These are phyloP conservation scores for Pelusios castaneus DNA, from an alignment of 2,113 vertebrate species.

Conservation along the genomic window DNA sequence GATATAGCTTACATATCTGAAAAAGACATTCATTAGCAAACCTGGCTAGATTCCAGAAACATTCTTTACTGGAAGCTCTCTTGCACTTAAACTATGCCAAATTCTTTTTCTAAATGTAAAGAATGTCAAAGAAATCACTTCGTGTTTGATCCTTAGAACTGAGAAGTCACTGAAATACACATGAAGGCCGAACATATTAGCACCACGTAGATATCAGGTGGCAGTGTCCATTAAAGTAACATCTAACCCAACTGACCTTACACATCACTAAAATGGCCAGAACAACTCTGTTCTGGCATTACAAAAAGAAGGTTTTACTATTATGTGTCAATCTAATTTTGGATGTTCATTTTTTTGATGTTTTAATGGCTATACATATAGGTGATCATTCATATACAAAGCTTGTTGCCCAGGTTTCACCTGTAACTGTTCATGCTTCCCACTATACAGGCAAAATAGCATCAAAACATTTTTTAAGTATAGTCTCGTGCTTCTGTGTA, in stretches of 20 bases:
- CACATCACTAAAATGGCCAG: background rate
- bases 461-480: background rate
- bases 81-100: no score
- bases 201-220: no score
- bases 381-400: background rate
- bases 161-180: no score
- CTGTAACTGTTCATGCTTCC: background rate
- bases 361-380: background rate
- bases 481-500: background rate
- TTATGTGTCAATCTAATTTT: background rate
- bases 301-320: background rate
- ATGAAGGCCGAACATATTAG: no score
- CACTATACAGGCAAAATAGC: background rate
- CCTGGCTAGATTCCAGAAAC: background rate
- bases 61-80: background rate
- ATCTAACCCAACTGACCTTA: background rate
- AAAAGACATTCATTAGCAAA: background rate
- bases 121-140: no score
- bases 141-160: no score
- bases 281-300: background rate
- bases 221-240: no score
- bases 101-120: no score
- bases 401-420: background rate
- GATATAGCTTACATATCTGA: background rate
- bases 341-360: background rate